phyloP scores from a whole-genome alignment of 2,113 vertebrate genomes.

The Oryctolagus cuniculus region DNA sequence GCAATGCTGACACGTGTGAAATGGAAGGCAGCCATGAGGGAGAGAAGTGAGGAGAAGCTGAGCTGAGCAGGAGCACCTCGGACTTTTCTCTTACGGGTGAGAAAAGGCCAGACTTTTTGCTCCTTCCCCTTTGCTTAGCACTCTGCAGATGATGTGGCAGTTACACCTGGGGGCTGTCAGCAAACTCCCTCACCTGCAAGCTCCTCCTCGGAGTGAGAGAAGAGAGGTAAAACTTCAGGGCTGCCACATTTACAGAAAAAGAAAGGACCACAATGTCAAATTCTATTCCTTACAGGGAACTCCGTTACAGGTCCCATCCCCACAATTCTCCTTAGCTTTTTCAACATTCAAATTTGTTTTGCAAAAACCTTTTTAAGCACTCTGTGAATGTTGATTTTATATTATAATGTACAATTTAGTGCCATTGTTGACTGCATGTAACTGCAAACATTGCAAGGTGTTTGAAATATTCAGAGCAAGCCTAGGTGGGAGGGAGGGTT shows the following conservation, averaged over 20 bases:
- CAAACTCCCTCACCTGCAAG: neutral
- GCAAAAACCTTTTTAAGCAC: neutral
- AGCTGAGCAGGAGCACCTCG: too few relatives aligned
- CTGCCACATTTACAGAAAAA: neutral
- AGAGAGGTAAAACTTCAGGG: fast-evolving
- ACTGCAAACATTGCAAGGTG: neutral
- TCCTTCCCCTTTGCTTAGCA: neutral
- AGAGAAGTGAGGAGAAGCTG: neutral
- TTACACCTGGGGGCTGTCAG: neutral
- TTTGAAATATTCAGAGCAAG: too few relatives aligned
- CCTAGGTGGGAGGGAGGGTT: too few relatives aligned
- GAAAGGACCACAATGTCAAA: too few relatives aligned
- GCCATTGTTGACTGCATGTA: neutral
- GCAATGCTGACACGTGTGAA: fast-evolving
- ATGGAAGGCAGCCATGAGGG: neutral
- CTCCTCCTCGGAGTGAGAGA: neutral
- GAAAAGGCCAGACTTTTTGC: neutral
- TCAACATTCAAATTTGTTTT: neutral
- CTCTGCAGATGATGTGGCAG: neutral
- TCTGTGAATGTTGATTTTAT: neutral
- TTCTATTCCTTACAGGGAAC: neutral
- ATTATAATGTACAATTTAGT: too few relatives aligned
- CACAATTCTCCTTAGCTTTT: neutral
- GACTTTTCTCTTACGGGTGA: too few relatives aligned
- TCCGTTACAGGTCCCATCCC: too few relatives aligned